Percentiles rank a stretch among this genome's conserved stretches.
Conservation (phyloP, 2,113 vertebrate genomes). For the Tragelaphus scriptus region DNA sequence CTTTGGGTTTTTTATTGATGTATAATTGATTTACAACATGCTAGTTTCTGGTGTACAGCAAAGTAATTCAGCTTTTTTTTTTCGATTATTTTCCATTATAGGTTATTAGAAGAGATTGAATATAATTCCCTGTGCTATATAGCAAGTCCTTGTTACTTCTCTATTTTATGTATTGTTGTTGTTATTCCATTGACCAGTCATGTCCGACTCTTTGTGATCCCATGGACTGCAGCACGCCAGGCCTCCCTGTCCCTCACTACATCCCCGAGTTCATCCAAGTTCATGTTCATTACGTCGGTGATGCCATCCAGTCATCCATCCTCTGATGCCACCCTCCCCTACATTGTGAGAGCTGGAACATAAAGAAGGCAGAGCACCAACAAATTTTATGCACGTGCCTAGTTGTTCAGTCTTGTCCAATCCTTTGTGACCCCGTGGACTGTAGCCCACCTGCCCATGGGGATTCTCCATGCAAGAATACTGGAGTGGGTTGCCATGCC, state of each 20-base stretch:
- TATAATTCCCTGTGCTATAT: background rate
- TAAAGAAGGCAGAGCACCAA: background rate
- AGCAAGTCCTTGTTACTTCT: background rate
- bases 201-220: background rate
- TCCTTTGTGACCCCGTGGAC: background rate
- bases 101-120: background rate
- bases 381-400: background rate
- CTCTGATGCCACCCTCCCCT: background rate
- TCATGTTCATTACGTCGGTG: background rate
- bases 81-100: background rate
- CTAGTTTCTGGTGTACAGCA: background rate
- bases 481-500: background rate
- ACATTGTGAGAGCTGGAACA: background rate
- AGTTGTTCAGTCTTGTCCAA: background rate
- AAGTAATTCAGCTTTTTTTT: background rate
- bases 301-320: background rate
- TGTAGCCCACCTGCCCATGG: background rate
- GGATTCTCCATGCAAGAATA: background rate
- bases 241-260: background rate
- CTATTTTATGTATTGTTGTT: background rate
- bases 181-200: background rate
- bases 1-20: background rate
- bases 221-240: background rate
- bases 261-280: background rate
- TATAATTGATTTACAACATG: background rate